These are phyloP conservation scores for Graptemys geographica DNA, from an alignment of 2,797 vertebrate species.

Conservation along the genomic window DNA sequence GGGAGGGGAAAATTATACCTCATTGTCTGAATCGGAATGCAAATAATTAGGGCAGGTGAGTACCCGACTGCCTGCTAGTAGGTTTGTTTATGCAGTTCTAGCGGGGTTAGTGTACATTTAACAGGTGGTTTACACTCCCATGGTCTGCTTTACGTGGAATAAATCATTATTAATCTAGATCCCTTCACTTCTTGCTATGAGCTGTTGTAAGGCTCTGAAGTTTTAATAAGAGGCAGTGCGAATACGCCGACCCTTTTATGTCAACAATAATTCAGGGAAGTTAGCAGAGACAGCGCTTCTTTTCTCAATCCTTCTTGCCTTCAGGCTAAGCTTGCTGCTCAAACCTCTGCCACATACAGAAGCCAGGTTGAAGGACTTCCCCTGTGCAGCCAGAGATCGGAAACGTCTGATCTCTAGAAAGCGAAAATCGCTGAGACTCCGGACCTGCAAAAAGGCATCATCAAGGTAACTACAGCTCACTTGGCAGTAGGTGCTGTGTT, in stretches of 20 bases:
- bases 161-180: neutral
- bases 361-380: neutral
- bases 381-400: neutral
- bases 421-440: neutral
- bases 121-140: neutral
- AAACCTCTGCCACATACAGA: neutral
- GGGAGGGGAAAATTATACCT: neutral
- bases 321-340: neutral
- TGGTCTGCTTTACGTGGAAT: neutral
- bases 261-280: neutral
- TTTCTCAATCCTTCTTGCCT: neutral
- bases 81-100: neutral
- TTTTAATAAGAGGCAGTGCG: neutral
- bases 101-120: neutral
- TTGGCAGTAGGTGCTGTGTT: neutral
- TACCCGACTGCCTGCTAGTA: neutral
- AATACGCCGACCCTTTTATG: neutral
- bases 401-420: neutral
- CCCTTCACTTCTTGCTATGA: neutral
- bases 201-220: neutral
- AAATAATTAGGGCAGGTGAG: neutral
- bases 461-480: neutral
- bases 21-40: neutral
- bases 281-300: neutral
- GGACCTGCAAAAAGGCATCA: neutral